phyloP scores from a whole-genome alignment of 1,140 invertebrate genomes.

The Panonychus citri region DNA sequence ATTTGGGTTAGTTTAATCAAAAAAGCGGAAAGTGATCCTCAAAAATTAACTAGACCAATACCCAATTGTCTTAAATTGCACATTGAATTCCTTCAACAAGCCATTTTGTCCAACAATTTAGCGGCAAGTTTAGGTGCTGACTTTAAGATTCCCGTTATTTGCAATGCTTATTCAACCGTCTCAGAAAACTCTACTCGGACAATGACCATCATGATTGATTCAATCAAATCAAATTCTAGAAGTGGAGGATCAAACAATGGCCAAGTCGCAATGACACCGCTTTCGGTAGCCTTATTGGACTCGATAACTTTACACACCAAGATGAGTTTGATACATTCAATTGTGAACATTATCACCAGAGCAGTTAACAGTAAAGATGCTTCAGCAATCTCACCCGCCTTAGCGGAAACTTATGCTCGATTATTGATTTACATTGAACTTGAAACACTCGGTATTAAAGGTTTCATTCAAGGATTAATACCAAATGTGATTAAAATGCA shows the following conservation, averaged over 20 bases:
- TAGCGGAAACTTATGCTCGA: conserved; percentile 82
- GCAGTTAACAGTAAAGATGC: too few relatives aligned
- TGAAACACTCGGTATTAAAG: conserved; percentile 85
- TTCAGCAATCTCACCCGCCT: conserved; percentile 47
- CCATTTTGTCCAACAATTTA: conserved; percentile 18
- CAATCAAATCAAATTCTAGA: conserved; percentile 55
- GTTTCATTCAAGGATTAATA: conserved; percentile 72
- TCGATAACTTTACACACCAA: conserved; percentile 89
- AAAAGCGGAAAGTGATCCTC: conserved; percentile 56
- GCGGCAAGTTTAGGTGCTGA: conserved; percentile 33
- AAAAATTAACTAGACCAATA: conserved; percentile 47
- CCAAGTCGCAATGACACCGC: conserved; percentile 38
- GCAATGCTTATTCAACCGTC: conserved; percentile 57
- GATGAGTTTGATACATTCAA: conserved; percentile 41
- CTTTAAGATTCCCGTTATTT: conserved; percentile 67
- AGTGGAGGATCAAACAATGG: conserved; percentile 31
- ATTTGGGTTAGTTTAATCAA: conserved; percentile 89
- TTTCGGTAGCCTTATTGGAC: conserved; percentile 75
- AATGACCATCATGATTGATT: conserved; percentile 67
- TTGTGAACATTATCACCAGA: too few relatives aligned
- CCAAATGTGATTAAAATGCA: conserved; percentile 46
- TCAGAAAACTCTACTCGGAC: conserved; percentile 35
- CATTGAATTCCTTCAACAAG: conserved; percentile 40
- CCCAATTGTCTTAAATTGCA: conserved; percentile 60
- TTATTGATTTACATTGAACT: conserved; percentile 87